phyloP scores from a whole-genome alignment of 2,888 invertebrate genomes.

The Tetropium fuscum region DNA sequence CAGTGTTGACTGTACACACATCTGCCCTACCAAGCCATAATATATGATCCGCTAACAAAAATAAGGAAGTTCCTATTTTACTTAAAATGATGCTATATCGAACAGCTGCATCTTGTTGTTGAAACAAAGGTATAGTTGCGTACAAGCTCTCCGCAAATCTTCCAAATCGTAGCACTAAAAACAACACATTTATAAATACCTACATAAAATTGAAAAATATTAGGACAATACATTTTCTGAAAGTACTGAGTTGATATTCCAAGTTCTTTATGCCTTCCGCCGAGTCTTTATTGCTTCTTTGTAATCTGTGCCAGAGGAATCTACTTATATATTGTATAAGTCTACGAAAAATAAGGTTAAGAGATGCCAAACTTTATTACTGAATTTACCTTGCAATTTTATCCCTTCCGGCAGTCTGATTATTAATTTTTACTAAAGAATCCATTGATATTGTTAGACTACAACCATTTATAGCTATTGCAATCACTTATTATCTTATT shows the following conservation, averaged over 20 bases:
- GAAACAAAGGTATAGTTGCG: slow-evolving; percentile 77
- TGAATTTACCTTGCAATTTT: slow-evolving; percentile 65
- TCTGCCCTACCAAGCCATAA: slow-evolving; percentile 87
- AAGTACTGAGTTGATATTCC: slow-evolving; percentile 86
- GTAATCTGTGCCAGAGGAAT: slow-evolving; percentile 82
- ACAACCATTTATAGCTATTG: neutral
- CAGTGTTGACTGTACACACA: slow-evolving; percentile 74
- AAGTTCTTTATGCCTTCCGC: slow-evolving; percentile 83
- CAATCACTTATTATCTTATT: neutral
- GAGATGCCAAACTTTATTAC: neutral
- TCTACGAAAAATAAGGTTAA: slow-evolving; percentile 67
- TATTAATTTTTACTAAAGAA: slow-evolving; percentile 65
- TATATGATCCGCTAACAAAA: slow-evolving; percentile 86
- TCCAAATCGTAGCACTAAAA: slow-evolving; percentile 87
- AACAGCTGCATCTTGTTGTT: slow-evolving; percentile 78
- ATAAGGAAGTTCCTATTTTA: slow-evolving; percentile 83
- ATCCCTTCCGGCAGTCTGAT: slow-evolving; percentile 68
- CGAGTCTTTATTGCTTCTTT: slow-evolving; percentile 73
- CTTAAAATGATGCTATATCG: slow-evolving; percentile 81
- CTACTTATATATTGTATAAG: slow-evolving; percentile 86
- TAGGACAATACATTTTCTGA: slow-evolving; percentile 79
- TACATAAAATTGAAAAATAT: neutral
- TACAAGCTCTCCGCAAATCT: slow-evolving; percentile 86
- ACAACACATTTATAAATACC: slow-evolving; percentile 32
- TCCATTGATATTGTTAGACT: slow-evolving; percentile 61